Base-by-base conservation (phyloP, 2,888 invertebrate species). In the Hermaeophaga mercurialis region DNA sequence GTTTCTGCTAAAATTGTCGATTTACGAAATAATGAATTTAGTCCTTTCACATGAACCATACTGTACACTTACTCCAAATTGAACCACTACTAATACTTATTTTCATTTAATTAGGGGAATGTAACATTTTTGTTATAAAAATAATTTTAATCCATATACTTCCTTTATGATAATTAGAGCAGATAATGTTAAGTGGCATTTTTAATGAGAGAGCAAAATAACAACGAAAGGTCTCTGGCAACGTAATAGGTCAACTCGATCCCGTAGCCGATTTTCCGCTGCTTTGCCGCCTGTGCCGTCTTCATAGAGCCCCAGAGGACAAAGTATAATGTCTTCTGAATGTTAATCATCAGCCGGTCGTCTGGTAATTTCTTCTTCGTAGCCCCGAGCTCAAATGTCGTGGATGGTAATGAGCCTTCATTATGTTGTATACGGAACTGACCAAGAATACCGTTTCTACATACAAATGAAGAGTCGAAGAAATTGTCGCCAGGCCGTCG, bases 271-370 rank as follows among this genome's bases (percentile, higher is more conserved):
- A 36, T 47, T 41, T 41, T 8, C 49, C 49, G 39, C 33, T 26
- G 24, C 45, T 36, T 33, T 34, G 44, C 46, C 49, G 44, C 55
- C 39, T 45, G 36, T 53, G 39, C 50, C 48, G 45, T 48, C 54
- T 54, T 46, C 54, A 54, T 54, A 50, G 28, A 46, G 26, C 58
- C 58, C 58, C 58, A 50, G 47, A 58, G 58, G 58, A 58, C 58
- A 55, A 41, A 50, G 49, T 61, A 64, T 65, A 64, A 66, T 66
- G 66, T 66, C 66, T 66, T 66, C 62, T 66, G 66, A 66, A 68
- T 68, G 63, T 63, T 68, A 68, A 68, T 68, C 63, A 64, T 62
- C 54, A 34, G 53, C 18, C 61, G 59, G 52, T 54, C 53, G 52
- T 59, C 60, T 59, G 56, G 60, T 55, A 62, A 61, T 61, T 61